Evolutionary conservation across 2,888 invertebrate genomes (phyloP).

Genomic region (Plusia festucae): DNA sequence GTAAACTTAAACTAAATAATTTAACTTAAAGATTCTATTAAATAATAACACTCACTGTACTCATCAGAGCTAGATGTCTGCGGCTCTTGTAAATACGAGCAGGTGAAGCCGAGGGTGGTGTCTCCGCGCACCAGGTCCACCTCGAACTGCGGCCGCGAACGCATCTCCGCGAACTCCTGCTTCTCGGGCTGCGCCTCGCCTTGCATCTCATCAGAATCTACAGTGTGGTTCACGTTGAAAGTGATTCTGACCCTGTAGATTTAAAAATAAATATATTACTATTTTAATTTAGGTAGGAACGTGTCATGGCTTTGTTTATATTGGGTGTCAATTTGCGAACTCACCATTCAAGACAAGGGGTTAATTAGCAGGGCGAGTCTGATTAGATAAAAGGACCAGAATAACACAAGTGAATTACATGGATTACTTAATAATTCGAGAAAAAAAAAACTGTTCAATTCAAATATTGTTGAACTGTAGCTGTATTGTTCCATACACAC

Average conservation of each 20-base stretch:
- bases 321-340: too few species aligned
- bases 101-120: constrained; percentile 94
- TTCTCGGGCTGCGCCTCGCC: constrained; percentile 91
- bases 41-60: constrained; percentile 88
- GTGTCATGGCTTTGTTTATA: constrained; percentile 10
- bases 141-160: constrained; percentile 97
- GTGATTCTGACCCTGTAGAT: constrained; percentile 88
- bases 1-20: too few species aligned
- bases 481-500: constrained; percentile 51
- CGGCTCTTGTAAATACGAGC: constrained; percentile 93
- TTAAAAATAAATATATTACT: too few species aligned
- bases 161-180: constrained; percentile 94
- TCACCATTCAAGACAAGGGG: too few species aligned
- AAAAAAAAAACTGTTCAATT: too few species aligned
- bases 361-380: too few species aligned
- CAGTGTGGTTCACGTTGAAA: constrained; percentile 98
- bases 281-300: too few species aligned
- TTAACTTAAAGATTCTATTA: too few species aligned
- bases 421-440: too few species aligned
- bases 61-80: constrained; percentile 91
- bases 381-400: too few species aligned
- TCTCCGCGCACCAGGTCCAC: constrained; percentile 95
- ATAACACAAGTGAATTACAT: too few species aligned
- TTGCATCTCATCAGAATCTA: constrained; percentile 94
- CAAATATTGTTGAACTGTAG: too few species aligned